Conservation (phyloP, 2,888 invertebrate species). For the Patella caerulea region DNA sequence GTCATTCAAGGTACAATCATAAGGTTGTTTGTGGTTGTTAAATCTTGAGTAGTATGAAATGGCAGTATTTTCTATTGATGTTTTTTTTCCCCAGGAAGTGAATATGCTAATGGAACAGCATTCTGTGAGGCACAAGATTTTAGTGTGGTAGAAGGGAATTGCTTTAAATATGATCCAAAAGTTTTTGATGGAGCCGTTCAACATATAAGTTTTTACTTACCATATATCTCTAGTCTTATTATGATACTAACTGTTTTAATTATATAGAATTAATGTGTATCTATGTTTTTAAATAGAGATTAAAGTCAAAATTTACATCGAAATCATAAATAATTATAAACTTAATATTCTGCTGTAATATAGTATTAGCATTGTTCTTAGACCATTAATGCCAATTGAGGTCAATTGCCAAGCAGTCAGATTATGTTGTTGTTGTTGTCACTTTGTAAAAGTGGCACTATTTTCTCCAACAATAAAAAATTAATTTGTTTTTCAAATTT, state of each 20-base stretch:
- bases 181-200: constrained; percentile 55
- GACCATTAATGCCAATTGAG: too few species aligned
- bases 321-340: too few species aligned
- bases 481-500: too few species aligned
- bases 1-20: too few species aligned
- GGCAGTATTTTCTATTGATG: not conserved
- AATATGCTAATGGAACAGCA: constrained; percentile 61
- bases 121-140: constrained; percentile 71
- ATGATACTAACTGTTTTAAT: not conserved
- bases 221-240: not conserved
- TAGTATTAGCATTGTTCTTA: too few species aligned
- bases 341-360: too few species aligned
- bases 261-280: not conserved
- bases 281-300: too few species aligned
- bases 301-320: too few species aligned
- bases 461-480: too few species aligned
- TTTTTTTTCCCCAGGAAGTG: constrained; percentile 47
- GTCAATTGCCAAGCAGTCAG: too few species aligned
- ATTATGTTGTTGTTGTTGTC: too few species aligned
- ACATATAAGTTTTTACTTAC: not conserved
- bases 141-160: constrained; percentile 64
- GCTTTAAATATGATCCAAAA: constrained; percentile 70
- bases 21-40: not conserved
- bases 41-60: not conserved
- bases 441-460: too few species aligned